A percentile compares a stretch with the other conserved stretches of the same genome.
Evolutionary conservation across 2,797 vertebrate genomes (phyloP).

Genomic region (Erethizon dorsatum): DNA sequence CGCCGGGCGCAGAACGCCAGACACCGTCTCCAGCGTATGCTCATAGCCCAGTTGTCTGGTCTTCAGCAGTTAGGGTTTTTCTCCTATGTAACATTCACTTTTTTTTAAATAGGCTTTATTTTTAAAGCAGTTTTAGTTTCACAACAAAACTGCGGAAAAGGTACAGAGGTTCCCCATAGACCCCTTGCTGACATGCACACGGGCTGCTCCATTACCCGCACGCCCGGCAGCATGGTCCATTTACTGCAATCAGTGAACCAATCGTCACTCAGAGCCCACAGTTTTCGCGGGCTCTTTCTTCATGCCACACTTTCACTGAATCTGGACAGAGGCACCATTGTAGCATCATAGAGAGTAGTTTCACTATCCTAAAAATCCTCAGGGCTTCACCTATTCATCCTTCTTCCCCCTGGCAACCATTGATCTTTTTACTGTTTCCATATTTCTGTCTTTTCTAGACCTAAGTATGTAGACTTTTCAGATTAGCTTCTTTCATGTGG

Average conservation of each 20-base stretch:
- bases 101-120: not conserved
- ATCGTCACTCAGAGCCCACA: not conserved
- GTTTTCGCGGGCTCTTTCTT: not conserved
- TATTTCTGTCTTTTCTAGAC: not conserved
- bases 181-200: not conserved
- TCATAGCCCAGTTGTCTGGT: not conserved
- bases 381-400: not conserved
- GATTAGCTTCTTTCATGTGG: not conserved
- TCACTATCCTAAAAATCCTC: not conserved
- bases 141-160: not conserved
- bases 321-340: not conserved
- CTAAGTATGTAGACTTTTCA: not conserved
- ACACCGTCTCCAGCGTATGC: not conserved
- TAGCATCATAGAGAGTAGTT: not conserved
- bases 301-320: not conserved
- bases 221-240: no score
- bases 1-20: rapidly evolving
- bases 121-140: not conserved
- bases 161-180: no score
- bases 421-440: not conserved
- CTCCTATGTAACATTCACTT: not conserved
- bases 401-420: not conserved
- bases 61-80: not conserved
- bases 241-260: no score
- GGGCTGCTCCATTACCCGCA: no score